Base-by-base conservation (phyloP, 2,113 vertebrate genomes). In the Spilogale gracilis region DNA sequence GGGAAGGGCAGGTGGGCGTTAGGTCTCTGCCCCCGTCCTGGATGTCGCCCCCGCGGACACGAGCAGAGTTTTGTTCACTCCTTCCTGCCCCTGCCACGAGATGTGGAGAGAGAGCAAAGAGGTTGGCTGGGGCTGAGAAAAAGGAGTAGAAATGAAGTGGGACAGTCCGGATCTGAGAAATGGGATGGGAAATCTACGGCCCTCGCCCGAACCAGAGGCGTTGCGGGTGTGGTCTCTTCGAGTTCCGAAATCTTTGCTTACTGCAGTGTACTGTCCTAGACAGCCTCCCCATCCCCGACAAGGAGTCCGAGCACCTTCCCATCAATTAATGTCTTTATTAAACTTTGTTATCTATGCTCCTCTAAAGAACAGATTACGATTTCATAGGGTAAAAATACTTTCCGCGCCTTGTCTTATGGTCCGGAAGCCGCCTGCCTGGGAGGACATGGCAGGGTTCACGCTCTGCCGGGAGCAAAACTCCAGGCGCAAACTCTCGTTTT, bases 321-420 rank as follows among this genome's bases (percentile, higher is more conserved):
- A 1, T 52, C 0, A 14, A 16, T 61, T 71, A 71, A 54, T 84
- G 89, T 91, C 83, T 96, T 95, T 84, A 94, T 84, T 93, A 48
- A 86, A 54, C 43, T 17, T 14, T 9, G 6, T 48, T n/a, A 7
- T 32, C 32, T 88, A 11, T 8, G 25, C 50, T 58, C 21, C 79
- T 88, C n/a, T 78, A 50, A 76, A 88, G 65, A 67, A 58, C 43
- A 20, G 48, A 50, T 74, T n/a, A 60, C 63, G 69, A 23, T n/a
- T 73, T 84, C 27, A 21, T 16, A 27, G 20, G 6, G 65, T 73
- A 48, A 61, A 83, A 78, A n/a, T 30, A 78, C 78, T 95, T 84
- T 88, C 82, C 3, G 9, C 3, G 30, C 9, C 2, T 61, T n/a
- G 18, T 67, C 61, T 43, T 20, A 43, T 38, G 2, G 88, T 52